These are phyloP conservation scores for Galeopterus variegatus DNA, from an alignment of 2,113 vertebrate species.

Conservation along the genomic window DNA sequence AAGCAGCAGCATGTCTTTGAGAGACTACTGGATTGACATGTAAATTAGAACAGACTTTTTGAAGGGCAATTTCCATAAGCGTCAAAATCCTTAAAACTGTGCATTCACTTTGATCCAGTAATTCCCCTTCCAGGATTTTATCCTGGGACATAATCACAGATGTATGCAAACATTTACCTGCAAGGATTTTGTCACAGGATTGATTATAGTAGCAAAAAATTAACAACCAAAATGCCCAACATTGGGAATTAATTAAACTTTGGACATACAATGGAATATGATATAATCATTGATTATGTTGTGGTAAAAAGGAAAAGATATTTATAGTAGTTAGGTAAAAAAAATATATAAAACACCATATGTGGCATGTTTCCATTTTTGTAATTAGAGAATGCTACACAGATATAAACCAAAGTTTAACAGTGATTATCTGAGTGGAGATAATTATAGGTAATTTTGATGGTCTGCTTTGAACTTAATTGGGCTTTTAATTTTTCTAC, in stretches of 20 bases:
- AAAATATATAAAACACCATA: background rate
- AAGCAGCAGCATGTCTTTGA: background rate
- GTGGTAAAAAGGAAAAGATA: slow-evolving; percentile 21
- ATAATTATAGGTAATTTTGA: background rate
- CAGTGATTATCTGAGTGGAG: background rate
- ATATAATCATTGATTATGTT: background rate
- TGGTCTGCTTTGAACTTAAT: background rate
- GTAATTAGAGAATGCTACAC: background rate
- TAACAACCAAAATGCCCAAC: background rate
- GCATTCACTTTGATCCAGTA: background rate
- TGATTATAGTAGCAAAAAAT: slow-evolving; percentile 42
- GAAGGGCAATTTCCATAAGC: slow-evolving; percentile 34
- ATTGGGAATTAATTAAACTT: background rate
- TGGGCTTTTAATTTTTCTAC: slow-evolving; percentile 18
- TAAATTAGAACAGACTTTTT: slow-evolving; percentile 20
- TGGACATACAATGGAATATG: slow-evolving; percentile 6
- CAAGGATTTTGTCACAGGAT: slow-evolving; percentile 32
- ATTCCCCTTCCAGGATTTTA: slow-evolving; percentile 5
- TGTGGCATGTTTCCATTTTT: background rate
- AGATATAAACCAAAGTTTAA: background rate
- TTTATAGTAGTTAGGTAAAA: slow-evolving; percentile 29
- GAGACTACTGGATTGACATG: background rate
- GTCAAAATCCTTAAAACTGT: slow-evolving; percentile 37
- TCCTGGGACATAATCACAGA: slow-evolving; percentile 10
- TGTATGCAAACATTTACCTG: slow-evolving; percentile 15